A percentile compares a stretch with the other conserved stretches of the same genome.
phyloP scores from a whole-genome alignment of 1,140 invertebrate genomes.

The Antheraea mylitta region DNA sequence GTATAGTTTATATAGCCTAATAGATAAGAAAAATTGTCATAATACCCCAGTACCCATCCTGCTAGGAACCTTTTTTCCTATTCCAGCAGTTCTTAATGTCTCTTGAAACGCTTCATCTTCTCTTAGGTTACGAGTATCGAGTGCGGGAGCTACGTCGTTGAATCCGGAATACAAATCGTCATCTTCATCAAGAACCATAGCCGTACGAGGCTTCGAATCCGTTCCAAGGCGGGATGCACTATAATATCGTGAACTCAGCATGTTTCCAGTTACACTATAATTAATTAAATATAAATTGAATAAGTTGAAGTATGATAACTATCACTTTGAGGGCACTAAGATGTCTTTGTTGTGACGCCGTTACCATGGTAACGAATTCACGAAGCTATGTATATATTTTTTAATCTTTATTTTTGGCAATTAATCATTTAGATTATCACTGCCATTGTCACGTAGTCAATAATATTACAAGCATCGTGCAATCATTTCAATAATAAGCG shows the following conservation, averaged over 20 bases:
- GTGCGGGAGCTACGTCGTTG: conserved; percentile 68
- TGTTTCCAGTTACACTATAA: conserved; percentile 17
- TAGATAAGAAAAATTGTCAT: not conserved
- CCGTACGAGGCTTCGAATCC: conserved; percentile 50
- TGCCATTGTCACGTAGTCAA: no score
- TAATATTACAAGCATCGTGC: no score
- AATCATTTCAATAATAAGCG: no score
- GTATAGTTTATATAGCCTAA: not conserved
- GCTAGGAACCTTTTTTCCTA: conserved; percentile 61
- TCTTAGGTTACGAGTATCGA: conserved; percentile 62
- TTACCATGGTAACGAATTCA: conserved; percentile 48
- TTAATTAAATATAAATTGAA: not conserved
- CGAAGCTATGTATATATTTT: not conserved
- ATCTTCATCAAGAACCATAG: conserved; percentile 61
- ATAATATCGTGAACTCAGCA: conserved; percentile 59
- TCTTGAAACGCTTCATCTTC: conserved; percentile 71
- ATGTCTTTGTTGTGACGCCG: conserved; percentile 68
- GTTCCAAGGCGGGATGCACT: conserved; percentile 49
- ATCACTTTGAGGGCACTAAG: not conserved
- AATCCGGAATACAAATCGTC: conserved; percentile 71
- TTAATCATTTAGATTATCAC: no score
- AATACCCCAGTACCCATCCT: conserved; percentile 60
- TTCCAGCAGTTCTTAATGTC: conserved; percentile 59
- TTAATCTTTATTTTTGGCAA: no score
- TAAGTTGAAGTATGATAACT: not conserved